phyloP scores from a whole-genome alignment of 2,888 invertebrate species.

The Penaeus monodon region DNA sequence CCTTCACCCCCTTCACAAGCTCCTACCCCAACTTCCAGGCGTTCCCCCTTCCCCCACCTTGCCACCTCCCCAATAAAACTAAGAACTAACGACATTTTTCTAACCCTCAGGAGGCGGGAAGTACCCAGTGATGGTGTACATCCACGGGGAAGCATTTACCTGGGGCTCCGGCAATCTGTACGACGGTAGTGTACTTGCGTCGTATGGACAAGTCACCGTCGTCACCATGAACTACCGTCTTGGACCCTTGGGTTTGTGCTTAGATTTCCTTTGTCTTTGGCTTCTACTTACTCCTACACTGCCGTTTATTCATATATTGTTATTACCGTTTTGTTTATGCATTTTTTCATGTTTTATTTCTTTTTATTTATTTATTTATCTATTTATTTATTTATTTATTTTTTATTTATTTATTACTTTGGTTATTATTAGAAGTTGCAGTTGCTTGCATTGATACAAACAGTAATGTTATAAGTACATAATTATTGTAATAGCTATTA shows the following conservation, averaged over 20 bases:
- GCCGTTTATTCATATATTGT: no score
- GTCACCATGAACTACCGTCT: conserved; percentile 74
- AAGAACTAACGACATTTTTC: not conserved
- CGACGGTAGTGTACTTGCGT: conserved; percentile 74
- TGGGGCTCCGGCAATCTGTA: conserved; percentile 74
- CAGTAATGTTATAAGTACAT: no score
- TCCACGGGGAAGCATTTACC: conserved; percentile 73
- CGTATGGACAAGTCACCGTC: conserved; percentile 73
- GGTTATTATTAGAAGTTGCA: no score
- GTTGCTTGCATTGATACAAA: no score
- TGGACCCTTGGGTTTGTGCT: conserved; percentile 71
- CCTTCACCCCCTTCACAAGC: not conserved
- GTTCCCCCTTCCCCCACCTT: not conserved
- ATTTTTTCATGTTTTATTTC: no score
- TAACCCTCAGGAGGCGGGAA: conserved; percentile 57
- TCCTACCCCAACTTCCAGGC: not conserved
- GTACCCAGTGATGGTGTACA: conserved; percentile 72
- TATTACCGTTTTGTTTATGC: no score
- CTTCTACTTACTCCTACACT: not conserved
- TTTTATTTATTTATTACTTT: no score
- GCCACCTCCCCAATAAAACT: not conserved
- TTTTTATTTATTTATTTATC: no score
- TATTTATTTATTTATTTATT: no score
- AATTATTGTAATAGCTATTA: no score
- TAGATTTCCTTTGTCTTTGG: not conserved